Evolutionary conservation across 2,888 invertebrate genomes (phyloP).

Genomic region (Agrenia bidenticulata): DNA sequence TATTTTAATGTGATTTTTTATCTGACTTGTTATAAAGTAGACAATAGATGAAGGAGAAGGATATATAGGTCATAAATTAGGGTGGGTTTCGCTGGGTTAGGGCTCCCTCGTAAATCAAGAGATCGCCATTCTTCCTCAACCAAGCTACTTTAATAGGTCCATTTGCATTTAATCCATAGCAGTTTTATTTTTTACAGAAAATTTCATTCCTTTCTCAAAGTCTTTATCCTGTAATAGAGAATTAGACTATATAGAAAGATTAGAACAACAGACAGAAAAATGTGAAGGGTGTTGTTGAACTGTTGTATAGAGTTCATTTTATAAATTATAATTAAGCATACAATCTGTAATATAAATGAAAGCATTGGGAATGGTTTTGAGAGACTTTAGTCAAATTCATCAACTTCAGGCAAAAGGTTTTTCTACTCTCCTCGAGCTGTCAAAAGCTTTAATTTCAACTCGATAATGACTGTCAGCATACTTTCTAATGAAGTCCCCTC

Average conservation of each 20-base stretch:
- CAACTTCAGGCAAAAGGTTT: background rate
- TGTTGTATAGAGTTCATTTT: too few species aligned
- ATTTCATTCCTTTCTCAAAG: slow-evolving; percentile 1
- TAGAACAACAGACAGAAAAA: background rate
- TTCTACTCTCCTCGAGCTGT: background rate
- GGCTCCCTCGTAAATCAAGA: slow-evolving; percentile 44
- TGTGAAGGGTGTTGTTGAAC: too few species aligned
- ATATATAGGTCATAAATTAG: slow-evolving; percentile 53
- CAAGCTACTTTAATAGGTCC: slow-evolving; percentile 45
- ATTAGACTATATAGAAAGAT: background rate
- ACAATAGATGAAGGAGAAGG: slow-evolving; percentile 40
- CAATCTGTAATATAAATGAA: too few species aligned
- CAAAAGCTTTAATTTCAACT: slow-evolving; percentile 4
- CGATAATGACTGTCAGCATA: too few species aligned
- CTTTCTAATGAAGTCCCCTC: too few species aligned
- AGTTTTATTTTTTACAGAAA: background rate
- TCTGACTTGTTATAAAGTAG: slow-evolving; percentile 47
- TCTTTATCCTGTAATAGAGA: too few species aligned
- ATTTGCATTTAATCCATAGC: slow-evolving; percentile 48
- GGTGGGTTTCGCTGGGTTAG: slow-evolving; percentile 46
- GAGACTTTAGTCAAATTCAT: background rate
- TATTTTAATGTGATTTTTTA: slow-evolving; percentile 51
- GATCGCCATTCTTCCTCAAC: slow-evolving; percentile 43
- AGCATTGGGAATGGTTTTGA: too few species aligned
- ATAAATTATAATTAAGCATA: too few species aligned